Percentiles rank a stretch among this genome's conserved stretches.
phyloP scores from a whole-genome alignment of 2,113 vertebrate genomes.

The Aldabrachelys gigantea region DNA sequence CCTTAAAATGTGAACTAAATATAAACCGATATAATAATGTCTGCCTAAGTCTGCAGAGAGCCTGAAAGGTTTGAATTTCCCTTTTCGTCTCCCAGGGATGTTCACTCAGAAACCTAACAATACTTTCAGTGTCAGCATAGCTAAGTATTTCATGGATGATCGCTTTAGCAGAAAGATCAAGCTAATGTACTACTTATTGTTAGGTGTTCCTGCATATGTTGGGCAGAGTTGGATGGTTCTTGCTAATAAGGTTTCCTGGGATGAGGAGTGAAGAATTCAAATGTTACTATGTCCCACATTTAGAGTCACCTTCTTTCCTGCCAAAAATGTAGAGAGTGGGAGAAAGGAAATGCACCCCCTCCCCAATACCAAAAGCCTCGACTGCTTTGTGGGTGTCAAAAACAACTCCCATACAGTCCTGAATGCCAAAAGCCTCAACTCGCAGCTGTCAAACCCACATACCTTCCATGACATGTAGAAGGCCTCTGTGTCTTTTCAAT shows the following conservation, averaged over 20 bases:
- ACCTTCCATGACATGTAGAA: background rate
- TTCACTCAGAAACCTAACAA: background rate
- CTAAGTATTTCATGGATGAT: background rate
- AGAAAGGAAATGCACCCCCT: background rate
- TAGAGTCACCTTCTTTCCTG: background rate
- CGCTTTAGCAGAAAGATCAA: background rate
- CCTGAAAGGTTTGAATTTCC: no score
- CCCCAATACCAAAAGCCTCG: background rate
- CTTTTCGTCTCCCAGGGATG: background rate
- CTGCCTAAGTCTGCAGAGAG: no score
- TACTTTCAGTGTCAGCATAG: background rate
- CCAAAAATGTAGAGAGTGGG: background rate
- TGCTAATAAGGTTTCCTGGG: background rate
- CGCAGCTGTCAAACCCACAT: background rate
- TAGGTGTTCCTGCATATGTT: background rate
- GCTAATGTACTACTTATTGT: background rate
- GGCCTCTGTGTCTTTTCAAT: background rate
- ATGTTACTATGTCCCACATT: background rate
- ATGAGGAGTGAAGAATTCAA: background rate
- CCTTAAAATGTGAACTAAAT: background rate
- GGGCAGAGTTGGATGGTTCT: background rate
- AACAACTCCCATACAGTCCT: background rate
- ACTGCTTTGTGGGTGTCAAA: background rate
- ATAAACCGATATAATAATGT: background rate
- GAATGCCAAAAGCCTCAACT: background rate